Evolutionary conservation across 2,797 vertebrate genomes (phyloP).

Genomic region (Oreortyx pictus): DNA sequence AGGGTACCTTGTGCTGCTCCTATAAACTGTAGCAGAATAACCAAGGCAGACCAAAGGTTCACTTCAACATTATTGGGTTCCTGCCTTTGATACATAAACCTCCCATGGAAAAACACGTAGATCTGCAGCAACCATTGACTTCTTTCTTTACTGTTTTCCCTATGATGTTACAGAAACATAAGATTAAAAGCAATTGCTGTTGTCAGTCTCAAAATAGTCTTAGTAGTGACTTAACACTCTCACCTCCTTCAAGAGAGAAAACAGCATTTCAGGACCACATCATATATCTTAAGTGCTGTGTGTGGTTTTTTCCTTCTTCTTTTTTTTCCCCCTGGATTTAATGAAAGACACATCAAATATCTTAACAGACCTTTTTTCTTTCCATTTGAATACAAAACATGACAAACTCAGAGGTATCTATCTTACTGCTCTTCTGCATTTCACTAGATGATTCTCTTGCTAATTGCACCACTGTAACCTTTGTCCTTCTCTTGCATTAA

Average conservation of each 20-base stretch:
- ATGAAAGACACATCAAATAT: not conserved
- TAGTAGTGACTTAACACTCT: fast-evolving
- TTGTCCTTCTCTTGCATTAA: not conserved
- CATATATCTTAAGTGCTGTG: not conserved
- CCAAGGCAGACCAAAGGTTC: not conserved
- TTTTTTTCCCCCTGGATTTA: not conserved
- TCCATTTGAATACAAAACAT: not conserved
- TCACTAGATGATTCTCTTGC: not conserved
- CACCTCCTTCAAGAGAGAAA: not conserved
- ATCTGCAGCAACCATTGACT: not conserved
- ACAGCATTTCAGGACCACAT: not conserved
- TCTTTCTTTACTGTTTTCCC: not conserved
- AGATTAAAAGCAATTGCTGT: not conserved
- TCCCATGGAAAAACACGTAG: not conserved
- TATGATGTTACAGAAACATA: not conserved
- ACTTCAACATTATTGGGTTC: fast-evolving
- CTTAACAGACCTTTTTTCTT: not conserved
- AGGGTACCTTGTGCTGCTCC: not conserved
- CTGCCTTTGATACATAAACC: not conserved
- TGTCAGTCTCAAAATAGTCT: not conserved
- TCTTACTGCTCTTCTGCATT: not conserved
- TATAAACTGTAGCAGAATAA: not conserved
- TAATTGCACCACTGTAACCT: not conserved
- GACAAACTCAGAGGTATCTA: not conserved
- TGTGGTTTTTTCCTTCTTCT: not conserved